A percentile compares a stretch with the other conserved stretches of the same genome.
Evolutionary conservation across 2,797 vertebrate species (phyloP).

Genomic region (Rhadinocentrus ornatus): DNA sequence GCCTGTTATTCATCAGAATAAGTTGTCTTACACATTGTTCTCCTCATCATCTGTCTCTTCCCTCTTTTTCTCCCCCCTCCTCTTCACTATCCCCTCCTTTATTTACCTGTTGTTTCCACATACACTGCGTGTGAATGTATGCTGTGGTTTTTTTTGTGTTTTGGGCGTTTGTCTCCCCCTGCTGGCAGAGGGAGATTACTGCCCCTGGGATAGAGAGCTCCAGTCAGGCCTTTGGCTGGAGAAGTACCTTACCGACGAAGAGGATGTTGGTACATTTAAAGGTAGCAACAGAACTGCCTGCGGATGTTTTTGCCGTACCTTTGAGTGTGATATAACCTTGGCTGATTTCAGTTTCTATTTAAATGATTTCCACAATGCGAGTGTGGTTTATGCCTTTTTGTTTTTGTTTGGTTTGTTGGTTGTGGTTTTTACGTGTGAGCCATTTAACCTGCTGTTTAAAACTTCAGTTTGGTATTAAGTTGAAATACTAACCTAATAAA

Average conservation of each 20-base stretch:
- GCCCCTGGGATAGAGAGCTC: constrained; percentile 92
- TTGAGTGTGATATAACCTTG: constrained; percentile 46
- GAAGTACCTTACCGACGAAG: constrained; percentile 87
- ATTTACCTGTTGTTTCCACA: constrained; percentile 12
- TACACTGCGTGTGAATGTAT: constrained; percentile 11
- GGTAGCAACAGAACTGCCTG: constrained; percentile 85
- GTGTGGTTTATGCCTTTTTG: constrained; percentile 19
- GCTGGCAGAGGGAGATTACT: constrained; percentile 95
- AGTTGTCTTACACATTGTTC: constrained; percentile 37
- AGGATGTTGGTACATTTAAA: constrained; percentile 92
- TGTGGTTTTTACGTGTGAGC: constrained; percentile 24
- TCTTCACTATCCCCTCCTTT: constrained; percentile 35
- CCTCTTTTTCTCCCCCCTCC: constrained; percentile 30
- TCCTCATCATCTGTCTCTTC: constrained; percentile 55
- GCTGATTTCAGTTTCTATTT: constrained; percentile 58
- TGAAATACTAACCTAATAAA: constrained; percentile 57
- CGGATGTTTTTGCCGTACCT: constrained; percentile 71
- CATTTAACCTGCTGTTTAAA: constrained; percentile 44
- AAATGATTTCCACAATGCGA: not conserved
- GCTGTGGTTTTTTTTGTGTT: constrained; percentile 10
- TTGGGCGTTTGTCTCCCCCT: constrained; percentile 85
- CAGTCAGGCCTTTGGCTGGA: constrained; percentile 93
- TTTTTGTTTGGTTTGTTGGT: constrained; percentile 36
- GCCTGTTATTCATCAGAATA: constrained; percentile 16
- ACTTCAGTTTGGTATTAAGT: constrained; percentile 26